Conservation (phyloP, 2,888 invertebrate genomes). For the Cataglyphis rosenhaueri region DNA sequence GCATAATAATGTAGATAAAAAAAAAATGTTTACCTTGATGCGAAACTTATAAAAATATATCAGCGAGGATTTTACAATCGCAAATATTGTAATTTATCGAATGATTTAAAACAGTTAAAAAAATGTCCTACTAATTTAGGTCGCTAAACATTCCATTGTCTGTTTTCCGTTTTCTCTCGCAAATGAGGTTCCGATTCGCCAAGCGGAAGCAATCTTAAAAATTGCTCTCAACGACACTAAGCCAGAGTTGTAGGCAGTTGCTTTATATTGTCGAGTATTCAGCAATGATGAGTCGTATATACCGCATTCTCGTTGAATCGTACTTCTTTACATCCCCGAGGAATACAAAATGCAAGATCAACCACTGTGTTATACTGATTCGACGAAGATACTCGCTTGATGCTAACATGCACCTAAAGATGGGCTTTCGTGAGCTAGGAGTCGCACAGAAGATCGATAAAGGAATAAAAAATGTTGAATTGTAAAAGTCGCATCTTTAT, state of each 20-base stretch:
- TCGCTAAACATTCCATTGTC: constrained; percentile 46
- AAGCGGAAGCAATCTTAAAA: constrained; percentile 80
- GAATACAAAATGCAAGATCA: constrained; percentile 67
- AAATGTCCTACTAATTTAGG: constrained; percentile 24
- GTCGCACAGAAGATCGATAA: constrained; percentile 28
- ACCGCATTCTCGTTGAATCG: constrained; percentile 70
- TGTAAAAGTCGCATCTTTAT: constrained; percentile 43
- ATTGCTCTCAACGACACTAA: constrained; percentile 74
- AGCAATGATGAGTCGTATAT: constrained; percentile 63
- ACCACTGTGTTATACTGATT: constrained; percentile 66
- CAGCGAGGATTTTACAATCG: not conserved
- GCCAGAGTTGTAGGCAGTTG: constrained; percentile 67
- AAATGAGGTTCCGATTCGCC: constrained; percentile 55
- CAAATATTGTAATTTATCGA: not conserved
- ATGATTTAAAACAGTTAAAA: not conserved
- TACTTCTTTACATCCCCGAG: constrained; percentile 71
- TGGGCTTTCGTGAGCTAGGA: constrained; percentile 29
- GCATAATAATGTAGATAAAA: not conserved
- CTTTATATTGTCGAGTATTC: constrained; percentile 72
- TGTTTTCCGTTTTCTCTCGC: constrained; percentile 55
- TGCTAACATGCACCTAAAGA: constrained; percentile 12
- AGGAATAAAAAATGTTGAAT: constrained; percentile 68
- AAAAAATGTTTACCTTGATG: not conserved
- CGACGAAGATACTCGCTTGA: constrained; percentile 1
- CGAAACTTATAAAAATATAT: not conserved